Evolutionary conservation across 64 coral and sea anemone genomes (phyloP).

Genomic region (Porites lutea): DNA sequence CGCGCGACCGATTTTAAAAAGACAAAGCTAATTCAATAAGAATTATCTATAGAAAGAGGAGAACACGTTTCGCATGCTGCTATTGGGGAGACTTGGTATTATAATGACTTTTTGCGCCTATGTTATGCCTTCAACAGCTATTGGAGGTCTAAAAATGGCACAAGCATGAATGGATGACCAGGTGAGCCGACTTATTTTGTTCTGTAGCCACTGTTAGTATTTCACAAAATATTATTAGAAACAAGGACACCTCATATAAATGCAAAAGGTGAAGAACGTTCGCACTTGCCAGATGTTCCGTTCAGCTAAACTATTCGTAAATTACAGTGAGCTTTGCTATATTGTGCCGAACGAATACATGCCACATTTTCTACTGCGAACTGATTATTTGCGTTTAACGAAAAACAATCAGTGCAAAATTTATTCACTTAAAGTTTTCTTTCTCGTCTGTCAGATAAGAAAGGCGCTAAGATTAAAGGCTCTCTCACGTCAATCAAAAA

Average conservation of each 20-base stretch:
- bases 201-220: no score
- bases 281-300: background rate
- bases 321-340: background rate
- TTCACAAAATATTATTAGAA: background rate
- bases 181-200: no score
- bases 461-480: conserved; percentile 19
- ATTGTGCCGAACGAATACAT: background rate
- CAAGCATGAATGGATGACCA: background rate
- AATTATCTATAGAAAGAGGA: background rate
- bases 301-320: background rate
- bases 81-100: background rate
- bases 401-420: conserved; percentile 5
- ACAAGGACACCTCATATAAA: no score
- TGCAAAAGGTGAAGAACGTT: background rate
- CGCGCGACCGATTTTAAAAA: background rate
- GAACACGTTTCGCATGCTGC: background rate
- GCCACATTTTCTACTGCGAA: background rate
- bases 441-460: background rate
- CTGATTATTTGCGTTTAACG: background rate
- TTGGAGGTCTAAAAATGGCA: no score
- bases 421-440: conserved; percentile 3
- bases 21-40: background rate
- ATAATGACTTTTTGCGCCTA: background rate
- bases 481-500: background rate
- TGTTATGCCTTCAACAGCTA: background rate